Evolutionary conservation across 2,113 vertebrate species (phyloP).

Genomic region (Tinamus guttatus): DNA sequence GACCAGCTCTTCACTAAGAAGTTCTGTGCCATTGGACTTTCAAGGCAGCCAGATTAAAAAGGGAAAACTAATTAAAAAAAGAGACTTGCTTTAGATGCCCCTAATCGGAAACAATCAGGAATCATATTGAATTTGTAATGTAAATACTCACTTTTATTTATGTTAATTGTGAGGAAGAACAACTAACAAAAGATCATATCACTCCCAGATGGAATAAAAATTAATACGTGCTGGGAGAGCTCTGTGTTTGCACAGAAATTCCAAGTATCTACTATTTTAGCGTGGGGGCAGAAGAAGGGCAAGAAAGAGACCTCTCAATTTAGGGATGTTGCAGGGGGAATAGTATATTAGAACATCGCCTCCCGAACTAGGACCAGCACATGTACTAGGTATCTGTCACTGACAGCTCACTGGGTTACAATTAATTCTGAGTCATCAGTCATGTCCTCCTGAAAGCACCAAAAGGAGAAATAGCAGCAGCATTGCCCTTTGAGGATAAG

Average conservation of each 20-base stretch:
- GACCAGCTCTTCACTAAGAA: background rate
- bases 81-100: background rate
- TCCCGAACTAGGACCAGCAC: background rate
- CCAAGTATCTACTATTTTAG: background rate
- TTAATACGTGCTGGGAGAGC: background rate
- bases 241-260: background rate
- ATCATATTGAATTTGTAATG: background rate
- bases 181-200: background rate
- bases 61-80: background rate
- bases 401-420: slow-evolving; percentile 20
- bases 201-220: background rate
- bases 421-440: slow-evolving; percentile 56
- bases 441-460: background rate
- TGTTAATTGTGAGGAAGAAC: background rate
- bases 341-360: background rate
- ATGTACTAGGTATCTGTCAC: slow-evolving; percentile 17
- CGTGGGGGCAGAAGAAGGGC: background rate
- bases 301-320: background rate
- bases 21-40: background rate
- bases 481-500: slow-evolving; percentile 21
- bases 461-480: slow-evolving; percentile 5
- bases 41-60: background rate
- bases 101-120: background rate
- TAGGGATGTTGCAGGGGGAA: background rate
- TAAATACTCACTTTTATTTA: background rate